A percentile compares a stretch with the other conserved stretches of the same genome.
Conservation (phyloP, 2,888 invertebrate species). For the Steromphala cineraria region DNA sequence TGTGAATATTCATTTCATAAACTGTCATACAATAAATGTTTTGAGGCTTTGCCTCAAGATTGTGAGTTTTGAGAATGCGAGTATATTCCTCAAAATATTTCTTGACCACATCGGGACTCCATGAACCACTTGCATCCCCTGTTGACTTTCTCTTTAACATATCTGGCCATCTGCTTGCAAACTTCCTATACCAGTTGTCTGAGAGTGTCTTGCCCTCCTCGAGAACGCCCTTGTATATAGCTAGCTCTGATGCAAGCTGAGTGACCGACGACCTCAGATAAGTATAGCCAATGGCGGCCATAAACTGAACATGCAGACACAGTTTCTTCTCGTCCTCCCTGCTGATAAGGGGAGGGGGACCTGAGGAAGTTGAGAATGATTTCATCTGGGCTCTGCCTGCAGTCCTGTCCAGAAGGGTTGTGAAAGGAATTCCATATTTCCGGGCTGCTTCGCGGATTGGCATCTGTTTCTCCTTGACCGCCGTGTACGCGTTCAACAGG, state of each 20-base stretch:
- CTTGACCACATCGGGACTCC: background rate
- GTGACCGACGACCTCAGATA: background rate
- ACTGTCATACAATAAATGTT: constrained; percentile 10
- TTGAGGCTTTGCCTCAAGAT: background rate
- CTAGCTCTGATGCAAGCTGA: background rate
- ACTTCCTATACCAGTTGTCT: constrained; percentile 12
- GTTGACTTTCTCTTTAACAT: background rate
- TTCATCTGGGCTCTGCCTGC: background rate
- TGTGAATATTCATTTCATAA: background rate
- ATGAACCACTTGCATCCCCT: background rate
- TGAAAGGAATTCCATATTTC: background rate
- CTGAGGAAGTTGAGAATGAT: background rate
- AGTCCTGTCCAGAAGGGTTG: background rate
- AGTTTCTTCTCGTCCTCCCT: background rate
- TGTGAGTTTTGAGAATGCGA: background rate
- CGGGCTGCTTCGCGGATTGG: background rate
- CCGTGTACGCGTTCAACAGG: background rate
- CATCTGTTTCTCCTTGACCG: background rate
- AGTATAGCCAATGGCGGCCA: constrained; percentile 2
- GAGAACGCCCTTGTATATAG: background rate
- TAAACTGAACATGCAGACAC: background rate
- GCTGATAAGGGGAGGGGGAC: background rate
- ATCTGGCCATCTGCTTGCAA: background rate
- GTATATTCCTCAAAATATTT: background rate
- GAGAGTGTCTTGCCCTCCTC: background rate